Conservation (phyloP, 2,888 invertebrate species). For the Odontocerum albicorne region DNA sequence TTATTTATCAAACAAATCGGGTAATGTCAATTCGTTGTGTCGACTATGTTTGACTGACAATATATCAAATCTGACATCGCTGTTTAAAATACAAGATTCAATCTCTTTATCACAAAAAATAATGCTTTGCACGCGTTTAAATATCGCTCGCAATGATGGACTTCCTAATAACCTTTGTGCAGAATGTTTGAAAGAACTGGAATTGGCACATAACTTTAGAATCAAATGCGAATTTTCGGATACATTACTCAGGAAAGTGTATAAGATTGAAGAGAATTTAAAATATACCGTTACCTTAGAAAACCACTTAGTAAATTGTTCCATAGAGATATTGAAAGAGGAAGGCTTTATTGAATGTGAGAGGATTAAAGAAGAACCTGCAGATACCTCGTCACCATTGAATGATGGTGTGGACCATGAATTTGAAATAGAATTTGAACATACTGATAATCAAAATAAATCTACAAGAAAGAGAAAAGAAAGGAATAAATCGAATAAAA, state of each 20-base stretch:
- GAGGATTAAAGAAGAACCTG: background rate
- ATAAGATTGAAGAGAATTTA: too few species aligned
- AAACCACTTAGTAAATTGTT: too few species aligned
- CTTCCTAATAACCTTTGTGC: background rate
- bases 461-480: background rate
- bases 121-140: background rate
- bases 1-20: conserved; percentile 39
- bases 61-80: background rate
- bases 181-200: background rate
- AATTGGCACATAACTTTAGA: conserved; percentile 3
- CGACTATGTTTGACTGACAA: conserved; percentile 1
- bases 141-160: background rate
- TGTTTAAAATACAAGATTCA: background rate
- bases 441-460: background rate
- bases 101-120: background rate
- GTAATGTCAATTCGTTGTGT: background rate
- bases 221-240: conserved; percentile 1
- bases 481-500: background rate
- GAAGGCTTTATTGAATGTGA: background rate
- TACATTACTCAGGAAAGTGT: background rate
- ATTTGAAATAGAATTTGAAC: too few species aligned
- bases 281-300: too few species aligned
- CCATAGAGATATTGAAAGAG: too few species aligned
- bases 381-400: too few species aligned
- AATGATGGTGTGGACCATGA: background rate